Conservation (phyloP, 2,888 invertebrate species). For the Automeris io region DNA sequence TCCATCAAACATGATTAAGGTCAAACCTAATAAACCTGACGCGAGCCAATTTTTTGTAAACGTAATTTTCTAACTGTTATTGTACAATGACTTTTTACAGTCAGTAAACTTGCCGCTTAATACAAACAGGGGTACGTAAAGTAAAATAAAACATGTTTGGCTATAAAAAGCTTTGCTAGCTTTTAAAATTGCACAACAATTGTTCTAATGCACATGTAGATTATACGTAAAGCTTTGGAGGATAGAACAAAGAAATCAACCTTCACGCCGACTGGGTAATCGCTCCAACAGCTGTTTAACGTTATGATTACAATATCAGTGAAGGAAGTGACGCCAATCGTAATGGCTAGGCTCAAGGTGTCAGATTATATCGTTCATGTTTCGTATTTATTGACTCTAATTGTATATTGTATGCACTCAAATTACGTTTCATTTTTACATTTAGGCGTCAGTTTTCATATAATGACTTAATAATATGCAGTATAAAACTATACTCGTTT, state of each 20-base stretch:
- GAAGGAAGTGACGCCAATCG: constrained; percentile 54
- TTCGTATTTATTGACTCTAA: constrained; percentile 24
- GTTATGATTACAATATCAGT: constrained; percentile 32
- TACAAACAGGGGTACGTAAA: no score
- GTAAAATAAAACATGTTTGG: no score
- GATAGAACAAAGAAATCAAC: constrained; percentile 16
- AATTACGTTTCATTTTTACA: background rate
- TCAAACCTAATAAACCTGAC: no score
- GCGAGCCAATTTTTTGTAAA: no score
- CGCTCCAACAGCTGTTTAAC: constrained; percentile 34
- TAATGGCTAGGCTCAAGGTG: constrained; percentile 47
- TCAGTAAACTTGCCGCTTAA: no score
- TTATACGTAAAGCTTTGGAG: background rate
- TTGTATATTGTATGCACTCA: constrained; percentile 13
- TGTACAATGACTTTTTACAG: no score
- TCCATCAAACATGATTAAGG: no score
- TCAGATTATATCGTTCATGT: constrained; percentile 29
- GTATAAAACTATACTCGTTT: background rate
- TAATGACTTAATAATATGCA: constrained; percentile 5
- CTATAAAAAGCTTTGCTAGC: no score
- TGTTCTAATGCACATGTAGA: background rate
- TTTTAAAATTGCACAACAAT: no score
- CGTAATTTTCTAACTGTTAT: no score
- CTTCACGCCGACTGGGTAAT: constrained; percentile 41
- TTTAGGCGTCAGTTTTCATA: background rate